A percentile compares a stretch with the other conserved stretches of the same genome.
These are phyloP conservation scores for Cyclopterus lumpus DNA, from an alignment of 2,797 vertebrate genomes.

Conservation along the genomic window DNA sequence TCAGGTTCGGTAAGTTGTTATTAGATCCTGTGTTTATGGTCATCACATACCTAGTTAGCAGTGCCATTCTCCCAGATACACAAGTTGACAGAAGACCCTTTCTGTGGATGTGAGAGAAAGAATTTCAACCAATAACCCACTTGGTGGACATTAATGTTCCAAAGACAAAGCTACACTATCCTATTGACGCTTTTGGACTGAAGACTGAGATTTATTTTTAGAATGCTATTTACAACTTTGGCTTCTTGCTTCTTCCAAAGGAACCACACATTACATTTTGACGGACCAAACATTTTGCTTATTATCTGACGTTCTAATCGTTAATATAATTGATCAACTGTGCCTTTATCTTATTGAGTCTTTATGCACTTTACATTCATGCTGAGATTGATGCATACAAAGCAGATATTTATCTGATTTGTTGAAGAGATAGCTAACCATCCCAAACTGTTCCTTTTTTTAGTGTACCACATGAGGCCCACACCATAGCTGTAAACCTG, in stretches of 20 bases:
- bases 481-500: constrained; percentile 16
- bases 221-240: neutral
- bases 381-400: too few species aligned
- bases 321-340: too few species aligned
- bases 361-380: too few species aligned
- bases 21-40: neutral
- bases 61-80: too few species aligned
- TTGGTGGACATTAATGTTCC: neutral
- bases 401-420: too few species aligned
- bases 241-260: neutral
- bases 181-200: too few species aligned
- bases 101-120: too few species aligned
- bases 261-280: neutral
- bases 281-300: too few species aligned
- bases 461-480: constrained; percentile 4
- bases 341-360: too few species aligned
- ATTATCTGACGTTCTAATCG: too few species aligned
- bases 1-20: neutral
- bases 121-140: neutral
- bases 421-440: constrained; percentile 8
- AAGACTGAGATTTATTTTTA: neutral
- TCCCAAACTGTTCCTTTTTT: neutral
- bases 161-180: neutral
- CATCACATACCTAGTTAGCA: too few species aligned
- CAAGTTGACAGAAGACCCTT: too few species aligned